Conservation (phyloP, 2,113 vertebrate species). For the Eurypyga helias region DNA sequence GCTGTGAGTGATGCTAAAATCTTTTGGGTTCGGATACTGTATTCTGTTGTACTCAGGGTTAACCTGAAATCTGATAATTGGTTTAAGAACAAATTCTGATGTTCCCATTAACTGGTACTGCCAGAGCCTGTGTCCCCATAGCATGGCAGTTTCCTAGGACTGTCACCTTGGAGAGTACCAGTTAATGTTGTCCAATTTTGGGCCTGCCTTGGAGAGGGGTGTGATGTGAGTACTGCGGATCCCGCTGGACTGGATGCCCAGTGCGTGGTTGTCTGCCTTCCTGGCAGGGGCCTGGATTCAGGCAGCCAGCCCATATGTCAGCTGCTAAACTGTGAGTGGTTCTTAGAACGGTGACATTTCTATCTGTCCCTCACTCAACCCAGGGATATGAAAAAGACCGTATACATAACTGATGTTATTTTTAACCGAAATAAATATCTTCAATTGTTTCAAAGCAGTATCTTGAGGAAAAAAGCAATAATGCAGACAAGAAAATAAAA, state of each 20-base stretch:
- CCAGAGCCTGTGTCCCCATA: neutral
- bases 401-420: neutral
- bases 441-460: neutral
- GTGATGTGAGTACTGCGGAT: neutral
- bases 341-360: neutral
- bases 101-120: neutral
- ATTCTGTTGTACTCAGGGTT: neutral
- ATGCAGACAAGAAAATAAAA: neutral
- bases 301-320: neutral
- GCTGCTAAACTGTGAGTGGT: neutral
- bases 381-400: neutral
- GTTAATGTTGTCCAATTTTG: neutral
- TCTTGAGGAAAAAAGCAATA: neutral
- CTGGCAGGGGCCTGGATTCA: neutral
- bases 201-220: neutral
- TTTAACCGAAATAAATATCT: neutral
- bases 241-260: neutral
- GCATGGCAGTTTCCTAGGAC: neutral
- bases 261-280: neutral
- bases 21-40: neutral
- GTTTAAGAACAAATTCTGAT: neutral
- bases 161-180: too few species aligned
- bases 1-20: neutral
- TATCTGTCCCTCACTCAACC: neutral
- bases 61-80: neutral